These are phyloP conservation scores for Drosophila rellima DNA, from an alignment of 2,888 invertebrate genomes.

Conservation along the genomic window DNA sequence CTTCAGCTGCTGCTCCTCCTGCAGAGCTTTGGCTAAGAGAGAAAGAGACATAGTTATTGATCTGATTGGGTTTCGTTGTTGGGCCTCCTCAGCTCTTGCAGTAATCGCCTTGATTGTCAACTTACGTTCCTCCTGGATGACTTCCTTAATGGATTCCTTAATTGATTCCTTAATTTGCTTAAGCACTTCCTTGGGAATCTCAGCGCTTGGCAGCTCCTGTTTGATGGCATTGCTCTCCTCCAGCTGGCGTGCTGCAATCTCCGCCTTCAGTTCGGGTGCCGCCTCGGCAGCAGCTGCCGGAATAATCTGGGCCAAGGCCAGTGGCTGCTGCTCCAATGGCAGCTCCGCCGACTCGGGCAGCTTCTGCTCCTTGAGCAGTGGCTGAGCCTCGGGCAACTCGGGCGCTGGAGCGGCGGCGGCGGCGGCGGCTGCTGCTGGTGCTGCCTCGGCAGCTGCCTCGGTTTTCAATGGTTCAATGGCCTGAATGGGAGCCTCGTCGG, in stretches of 20 bases:
- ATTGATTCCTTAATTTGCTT: constrained; percentile 55
- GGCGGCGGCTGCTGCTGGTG: not conserved
- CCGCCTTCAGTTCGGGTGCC: constrained; percentile 54
- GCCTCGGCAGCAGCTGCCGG: constrained; percentile 53
- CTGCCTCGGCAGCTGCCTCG: constrained; percentile 26
- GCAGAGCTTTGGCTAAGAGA: constrained; percentile 19
- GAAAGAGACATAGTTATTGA: not conserved
- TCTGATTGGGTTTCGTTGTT: no score
- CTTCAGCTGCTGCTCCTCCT: constrained; percentile 53
- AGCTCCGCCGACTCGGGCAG: constrained; percentile 35
- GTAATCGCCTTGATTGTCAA: no score
- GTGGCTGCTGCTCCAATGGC: constrained; percentile 41
- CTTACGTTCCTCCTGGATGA: constrained; percentile 59
- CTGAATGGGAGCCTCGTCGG: constrained; percentile 46
- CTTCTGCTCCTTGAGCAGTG: constrained; percentile 50
- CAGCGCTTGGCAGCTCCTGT: constrained; percentile 49
- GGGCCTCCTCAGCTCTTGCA: no score
- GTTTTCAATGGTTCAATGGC: constrained; percentile 37
- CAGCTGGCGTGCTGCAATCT: constrained; percentile 69
- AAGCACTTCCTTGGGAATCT: constrained; percentile 32
- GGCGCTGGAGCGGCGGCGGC: constrained; percentile 3
- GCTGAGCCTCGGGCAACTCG: constrained; percentile 35
- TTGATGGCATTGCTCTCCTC: constrained; percentile 74
- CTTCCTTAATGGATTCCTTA: constrained; percentile 50
- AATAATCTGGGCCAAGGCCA: constrained; percentile 31